Percentiles rank a stretch among this genome's conserved stretches.
Conservation (phyloP, 2,888 invertebrate genomes). For the Eupithecia subumbrata region DNA sequence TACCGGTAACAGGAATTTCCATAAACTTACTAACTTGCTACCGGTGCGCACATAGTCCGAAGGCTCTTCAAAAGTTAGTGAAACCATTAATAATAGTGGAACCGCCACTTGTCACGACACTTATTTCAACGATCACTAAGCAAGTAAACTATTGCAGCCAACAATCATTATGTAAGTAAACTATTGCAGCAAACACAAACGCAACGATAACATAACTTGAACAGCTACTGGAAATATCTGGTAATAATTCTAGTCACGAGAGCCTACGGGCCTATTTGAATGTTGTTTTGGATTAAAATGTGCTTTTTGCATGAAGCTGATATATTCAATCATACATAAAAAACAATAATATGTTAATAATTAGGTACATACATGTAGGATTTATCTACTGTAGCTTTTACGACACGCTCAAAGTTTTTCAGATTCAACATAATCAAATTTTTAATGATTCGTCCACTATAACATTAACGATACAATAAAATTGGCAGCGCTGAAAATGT, state of each 20-base stretch:
- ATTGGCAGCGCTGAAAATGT: too few relatives aligned
- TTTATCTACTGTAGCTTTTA: too few relatives aligned
- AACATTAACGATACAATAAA: too few relatives aligned
- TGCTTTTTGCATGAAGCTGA: background rate
- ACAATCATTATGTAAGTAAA: conserved; percentile 18
- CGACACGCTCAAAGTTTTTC: too few relatives aligned
- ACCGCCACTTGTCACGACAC: conserved; percentile 27
- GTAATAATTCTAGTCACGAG: conserved; percentile 14
- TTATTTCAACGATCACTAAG: conserved; percentile 10
- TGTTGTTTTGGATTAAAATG: background rate
- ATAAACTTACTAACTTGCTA: conserved; percentile 14
- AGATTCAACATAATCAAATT: too few relatives aligned
- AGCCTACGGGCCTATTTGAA: background rate
- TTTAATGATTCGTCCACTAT: too few relatives aligned
- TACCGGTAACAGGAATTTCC: conserved; percentile 10
- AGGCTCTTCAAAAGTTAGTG: background rate
- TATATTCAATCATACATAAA: too few relatives aligned
- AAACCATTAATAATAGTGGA: conserved; percentile 4
- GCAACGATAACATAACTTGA: conserved; percentile 19
- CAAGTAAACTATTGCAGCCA: conserved; percentile 17
- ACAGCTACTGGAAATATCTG: conserved; percentile 8
- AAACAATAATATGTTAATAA: too few relatives aligned
- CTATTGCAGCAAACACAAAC: conserved; percentile 27
- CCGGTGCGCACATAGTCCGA: background rate
- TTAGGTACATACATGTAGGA: too few relatives aligned